These are phyloP conservation scores for Sander lucioperca DNA, from an alignment of 2,113 vertebrate genomes.

Conservation along the genomic window DNA sequence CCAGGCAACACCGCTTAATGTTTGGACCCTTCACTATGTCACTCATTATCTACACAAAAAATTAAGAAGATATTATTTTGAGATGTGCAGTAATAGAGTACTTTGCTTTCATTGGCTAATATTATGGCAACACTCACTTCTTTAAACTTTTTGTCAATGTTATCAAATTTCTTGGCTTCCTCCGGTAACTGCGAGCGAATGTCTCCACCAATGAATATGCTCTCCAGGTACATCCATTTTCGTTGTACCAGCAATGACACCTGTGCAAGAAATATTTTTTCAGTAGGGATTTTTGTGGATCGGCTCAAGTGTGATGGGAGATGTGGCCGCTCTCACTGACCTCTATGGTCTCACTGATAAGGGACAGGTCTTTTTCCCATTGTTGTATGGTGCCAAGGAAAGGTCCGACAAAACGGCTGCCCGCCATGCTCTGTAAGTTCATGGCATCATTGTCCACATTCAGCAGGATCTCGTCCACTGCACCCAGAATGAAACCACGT, in stretches of 20 bases:
- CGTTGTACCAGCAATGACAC: constrained; percentile 94
- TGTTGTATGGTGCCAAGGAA: constrained; percentile 89
- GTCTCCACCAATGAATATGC: constrained; percentile 94
- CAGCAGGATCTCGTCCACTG: constrained; percentile 92
- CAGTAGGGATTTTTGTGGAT: background rate
- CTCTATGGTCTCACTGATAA: constrained; percentile 95
- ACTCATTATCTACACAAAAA: constrained; percentile 89
- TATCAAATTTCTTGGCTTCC: constrained; percentile 95
- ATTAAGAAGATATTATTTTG: background rate
- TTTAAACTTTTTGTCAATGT: constrained; percentile 90
- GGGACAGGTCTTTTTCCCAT: constrained; percentile 93
- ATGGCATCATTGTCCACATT: constrained; percentile 91
- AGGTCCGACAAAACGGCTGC: constrained; percentile 94
- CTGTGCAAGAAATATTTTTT: constrained; percentile 75
- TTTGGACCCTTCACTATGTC: constrained; percentile 86
- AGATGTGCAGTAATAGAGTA: background rate
- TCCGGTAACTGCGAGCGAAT: constrained; percentile 93
- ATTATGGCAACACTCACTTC: constrained; percentile 82
- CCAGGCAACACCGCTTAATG: constrained; percentile 91
- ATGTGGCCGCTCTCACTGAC: constrained; percentile 74
- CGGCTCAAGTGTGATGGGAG: background rate
- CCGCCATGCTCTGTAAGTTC: constrained; percentile 93
- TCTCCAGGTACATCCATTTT: constrained; percentile 99
- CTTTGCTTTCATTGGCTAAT: background rate
- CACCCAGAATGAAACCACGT: constrained; percentile 89